Base-by-base conservation (phyloP, 2,888 invertebrate genomes). In the Aricia artaxerxes region DNA sequence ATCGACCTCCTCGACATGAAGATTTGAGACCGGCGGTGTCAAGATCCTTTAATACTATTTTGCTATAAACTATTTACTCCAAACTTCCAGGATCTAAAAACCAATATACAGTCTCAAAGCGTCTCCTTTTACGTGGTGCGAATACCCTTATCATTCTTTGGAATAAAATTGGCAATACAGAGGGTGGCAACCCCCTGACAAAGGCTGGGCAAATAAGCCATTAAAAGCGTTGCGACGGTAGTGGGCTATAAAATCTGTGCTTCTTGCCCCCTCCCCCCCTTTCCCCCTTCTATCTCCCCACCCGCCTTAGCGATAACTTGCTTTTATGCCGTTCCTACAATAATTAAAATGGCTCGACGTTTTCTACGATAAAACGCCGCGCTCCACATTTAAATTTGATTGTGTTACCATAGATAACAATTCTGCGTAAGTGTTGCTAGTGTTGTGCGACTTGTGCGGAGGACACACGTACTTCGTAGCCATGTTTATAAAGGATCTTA, bases 201-300 rank as follows among this genome's bases (percentile, higher is more conserved):
- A 91, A 90, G 91, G 92, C 92, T 89, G 88, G 89, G 91, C 91
- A 94, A 94, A 93, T 94, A 94, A 94, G 93, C 94, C 92, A 94
- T 94, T 93, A 94, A 93, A 93, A 93, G 91, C 92, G 90, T 90
- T 89, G 91, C 91, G 90, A 91, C 91, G 91, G 89, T 88, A 87
- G 88, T 89, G 87, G 88, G 91, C 94, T 93, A 93, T 94, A 94
- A 94, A 94, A 94, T 94, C 94, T 94, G 89, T 92, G 94, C 93
- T 93, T 93, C 94, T 94, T 94, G 89, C 89, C 90, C 90, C 92
- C 90, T 84, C 84, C 84, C 86, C 81, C 81, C 81, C 81, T 61
- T 2, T 13, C 31, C 35, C 69, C 69, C 16, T 13, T n/a, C 84
- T 83, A 84, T 83, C 82, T 81, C 88, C 89, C 90, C 91, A 88